Base-by-base conservation (phyloP, 2,797 vertebrate species). In the Aotus griseimembra region DNA sequence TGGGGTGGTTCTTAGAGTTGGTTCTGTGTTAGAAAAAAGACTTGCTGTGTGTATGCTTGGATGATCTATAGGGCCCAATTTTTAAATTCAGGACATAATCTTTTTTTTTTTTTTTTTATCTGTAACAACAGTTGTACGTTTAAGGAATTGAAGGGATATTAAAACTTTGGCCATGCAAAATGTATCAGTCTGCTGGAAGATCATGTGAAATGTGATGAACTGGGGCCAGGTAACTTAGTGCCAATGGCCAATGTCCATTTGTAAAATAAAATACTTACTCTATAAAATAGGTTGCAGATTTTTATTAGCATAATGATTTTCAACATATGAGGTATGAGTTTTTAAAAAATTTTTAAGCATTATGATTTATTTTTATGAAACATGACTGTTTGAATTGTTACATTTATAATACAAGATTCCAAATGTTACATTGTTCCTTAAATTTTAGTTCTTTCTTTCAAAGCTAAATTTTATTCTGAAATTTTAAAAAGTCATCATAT, bases 391-490 rank as follows among this genome's bases (percentile, higher is more conserved):
- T 96, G 41, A 98, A 89, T 96, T 93, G 26, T 48, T 87, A 77
- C 28, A 39, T 94, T 96, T 97, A 88, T 83, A 96, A 87, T 72
- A 89, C 46, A 94, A 95, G 61, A 96, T 22, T 97, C 26, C 88
- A 93, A 94, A 81, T 91, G 46, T 94, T 92, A 39, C 22, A 19
- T 80, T 93, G 9, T 90, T 96, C 26, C 77, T 96, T 81, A 58
- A 61, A 64, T 85, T 76, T 88, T 96, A 94, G 50, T 67, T n/a
- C 90, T 95, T 89, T n/a, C 24, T 97, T 98, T 94, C 36, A 89
- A 90, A 82, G 28, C 26, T 96, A 46, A 96, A 84, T 90, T 94
- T 48, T 93, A 4, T 52, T 57, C 39, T 88, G 88, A 95, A 36
- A 4, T 52, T 33, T 80, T 72, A 61, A 26, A 80, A 24, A 81